Percentiles rank a stretch among this genome's conserved stretches.
phyloP scores from a whole-genome alignment of 2,888 invertebrate genomes.

The Caenorhabditis becei region DNA sequence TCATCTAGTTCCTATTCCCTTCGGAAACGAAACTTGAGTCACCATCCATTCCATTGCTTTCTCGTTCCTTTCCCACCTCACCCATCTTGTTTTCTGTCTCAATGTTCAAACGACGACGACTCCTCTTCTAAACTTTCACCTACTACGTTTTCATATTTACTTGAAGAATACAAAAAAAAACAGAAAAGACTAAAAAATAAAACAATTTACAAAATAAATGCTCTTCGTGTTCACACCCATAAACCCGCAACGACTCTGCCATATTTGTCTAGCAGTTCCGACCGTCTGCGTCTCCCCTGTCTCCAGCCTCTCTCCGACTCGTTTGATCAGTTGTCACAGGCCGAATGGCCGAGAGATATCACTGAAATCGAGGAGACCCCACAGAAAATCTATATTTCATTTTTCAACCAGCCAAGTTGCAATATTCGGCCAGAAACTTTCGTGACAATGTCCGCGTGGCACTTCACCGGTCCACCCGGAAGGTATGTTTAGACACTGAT shows the following conservation, averaged over 20 bases:
- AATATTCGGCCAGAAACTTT: slow-evolving; percentile 2
- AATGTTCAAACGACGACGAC: slow-evolving; percentile 11
- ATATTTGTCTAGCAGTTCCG: slow-evolving; percentile 31
- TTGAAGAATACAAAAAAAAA: slow-evolving; percentile 36
- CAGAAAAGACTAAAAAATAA: slow-evolving; percentile 30
- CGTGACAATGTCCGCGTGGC: slow-evolving; percentile 60
- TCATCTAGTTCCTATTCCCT: slow-evolving; percentile 9
- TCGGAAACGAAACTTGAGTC: slow-evolving; percentile 1
- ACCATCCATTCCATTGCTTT: slow-evolving; percentile 4
- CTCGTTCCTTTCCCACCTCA: slow-evolving; percentile 10
- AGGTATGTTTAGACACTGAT: slow-evolving; percentile 50
- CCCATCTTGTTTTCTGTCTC: slow-evolving; percentile 18
- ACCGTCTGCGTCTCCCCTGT: slow-evolving; percentile 37
- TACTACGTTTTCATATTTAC: neutral
- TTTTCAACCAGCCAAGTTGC: slow-evolving; percentile 5
- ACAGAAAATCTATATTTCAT: slow-evolving; percentile 9
- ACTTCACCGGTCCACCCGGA: slow-evolving; percentile 71
- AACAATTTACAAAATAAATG: slow-evolving; percentile 1
- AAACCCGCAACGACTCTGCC: neutral
- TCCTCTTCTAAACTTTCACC: neutral
- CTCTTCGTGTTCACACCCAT: neutral
- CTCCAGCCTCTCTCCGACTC: slow-evolving; percentile 35
- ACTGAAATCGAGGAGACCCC: slow-evolving; percentile 1
- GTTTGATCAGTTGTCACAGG: slow-evolving; percentile 35
- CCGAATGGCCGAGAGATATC: slow-evolving; percentile 20